phyloP scores from a whole-genome alignment of 2,113 vertebrate genomes.

The Oryzias woworae region DNA sequence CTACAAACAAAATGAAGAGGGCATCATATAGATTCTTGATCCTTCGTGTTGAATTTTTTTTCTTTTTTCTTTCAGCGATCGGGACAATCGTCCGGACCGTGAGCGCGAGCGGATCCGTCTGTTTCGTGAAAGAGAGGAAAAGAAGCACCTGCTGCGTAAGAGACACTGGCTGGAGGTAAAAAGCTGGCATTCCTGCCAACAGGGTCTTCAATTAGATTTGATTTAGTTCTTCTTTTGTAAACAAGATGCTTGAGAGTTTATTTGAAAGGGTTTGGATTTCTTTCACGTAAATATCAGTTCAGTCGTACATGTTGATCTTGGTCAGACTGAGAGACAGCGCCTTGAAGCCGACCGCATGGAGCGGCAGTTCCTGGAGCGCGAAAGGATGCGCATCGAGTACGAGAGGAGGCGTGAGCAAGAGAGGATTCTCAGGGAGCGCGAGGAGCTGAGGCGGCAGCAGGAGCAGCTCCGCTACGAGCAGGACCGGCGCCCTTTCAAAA shows the following conservation, averaged over 20 bases:
- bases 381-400: slow-evolving; percentile 89
- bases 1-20: too few relatives aligned
- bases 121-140: slow-evolving; percentile 87
- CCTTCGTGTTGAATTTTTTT: too few relatives aligned
- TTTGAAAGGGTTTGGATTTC: too few relatives aligned
- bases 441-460: slow-evolving; percentile 91
- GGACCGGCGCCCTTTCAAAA: slow-evolving; percentile 83
- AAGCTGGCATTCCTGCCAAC: neutral
- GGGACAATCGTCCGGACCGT: slow-evolving; percentile 80
- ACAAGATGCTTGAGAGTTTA: too few relatives aligned
- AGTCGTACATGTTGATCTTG: neutral
- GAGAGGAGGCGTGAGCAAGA: slow-evolving; percentile 92
- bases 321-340: slow-evolving; percentile 84
- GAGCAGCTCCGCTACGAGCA: slow-evolving; percentile 93
- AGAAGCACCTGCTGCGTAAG: slow-evolving; percentile 84
- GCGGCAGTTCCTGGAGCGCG: slow-evolving; percentile 89
- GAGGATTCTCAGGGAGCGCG: slow-evolving; percentile 90
- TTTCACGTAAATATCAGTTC: too few relatives aligned
- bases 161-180: slow-evolving; percentile 83
- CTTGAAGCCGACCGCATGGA: slow-evolving; percentile 91
- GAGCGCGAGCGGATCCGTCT: slow-evolving; percentile 88
- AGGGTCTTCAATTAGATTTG: too few relatives aligned
- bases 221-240: too few relatives aligned
- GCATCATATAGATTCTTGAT: too few relatives aligned
- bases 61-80: slow-evolving; percentile 26